Evolutionary conservation across 2,113 vertebrate species (phyloP).

Genomic region (Trematomus loennbergii): DNA sequence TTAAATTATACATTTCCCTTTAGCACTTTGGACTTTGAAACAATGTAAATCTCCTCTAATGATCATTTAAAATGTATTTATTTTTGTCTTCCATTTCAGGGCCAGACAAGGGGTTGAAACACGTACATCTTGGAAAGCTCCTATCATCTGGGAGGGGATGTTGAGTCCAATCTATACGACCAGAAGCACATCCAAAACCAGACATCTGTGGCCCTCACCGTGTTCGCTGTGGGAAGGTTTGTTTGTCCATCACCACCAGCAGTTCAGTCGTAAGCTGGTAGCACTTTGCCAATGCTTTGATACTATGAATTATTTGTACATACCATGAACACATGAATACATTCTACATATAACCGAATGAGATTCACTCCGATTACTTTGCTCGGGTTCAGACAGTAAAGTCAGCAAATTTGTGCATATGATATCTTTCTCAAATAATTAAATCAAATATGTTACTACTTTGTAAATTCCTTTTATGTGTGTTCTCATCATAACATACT

Average conservation of each 20-base stretch:
- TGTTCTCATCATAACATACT: not conserved
- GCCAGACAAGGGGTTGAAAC: constrained; percentile 72
- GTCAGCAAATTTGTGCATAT: not conserved
- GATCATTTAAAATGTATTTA: not conserved
- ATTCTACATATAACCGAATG: not conserved
- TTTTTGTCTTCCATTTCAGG: constrained; percentile 28
- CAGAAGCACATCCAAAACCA: constrained; percentile 45
- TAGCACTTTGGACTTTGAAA: too few species aligned
- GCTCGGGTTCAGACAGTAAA: not conserved
- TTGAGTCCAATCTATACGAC: constrained; percentile 66
- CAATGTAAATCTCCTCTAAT: not conserved
- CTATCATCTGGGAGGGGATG: constrained; percentile 84
- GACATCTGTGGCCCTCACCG: constrained; percentile 81
- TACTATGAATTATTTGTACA: not conserved
- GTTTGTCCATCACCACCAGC: constrained; percentile 6
- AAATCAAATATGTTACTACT: not conserved
- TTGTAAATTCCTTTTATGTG: too few species aligned
- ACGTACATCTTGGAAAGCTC: constrained; percentile 80
- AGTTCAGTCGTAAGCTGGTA: not conserved
- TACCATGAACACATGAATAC: not conserved
- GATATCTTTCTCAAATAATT: not conserved
- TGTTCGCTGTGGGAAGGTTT: constrained; percentile 85
- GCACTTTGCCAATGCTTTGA: not conserved
- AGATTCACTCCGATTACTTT: too few species aligned
- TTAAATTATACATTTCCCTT: too few species aligned